These are phyloP conservation scores for Allolobophora icterica DNA, from an alignment of 2,888 invertebrate species.

Conservation along the genomic window DNA sequence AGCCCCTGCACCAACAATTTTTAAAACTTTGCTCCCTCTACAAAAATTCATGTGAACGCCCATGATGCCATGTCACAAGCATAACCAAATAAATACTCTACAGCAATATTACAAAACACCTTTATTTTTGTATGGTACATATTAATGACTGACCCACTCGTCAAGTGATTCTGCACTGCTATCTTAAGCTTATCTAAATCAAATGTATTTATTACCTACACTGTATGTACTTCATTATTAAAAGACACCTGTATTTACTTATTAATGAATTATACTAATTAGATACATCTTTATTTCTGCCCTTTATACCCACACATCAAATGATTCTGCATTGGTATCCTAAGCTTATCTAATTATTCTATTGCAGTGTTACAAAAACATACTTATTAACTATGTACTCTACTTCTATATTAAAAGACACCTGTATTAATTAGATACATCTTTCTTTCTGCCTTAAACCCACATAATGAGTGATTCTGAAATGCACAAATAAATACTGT, in stretches of 20 bases:
- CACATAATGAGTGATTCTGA: neutral
- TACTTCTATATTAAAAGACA: neutral
- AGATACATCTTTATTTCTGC: neutral
- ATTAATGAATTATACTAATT: neutral
- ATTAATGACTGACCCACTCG: neutral
- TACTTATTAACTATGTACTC: neutral
- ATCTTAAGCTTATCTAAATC: neutral
- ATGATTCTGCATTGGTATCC: neutral
- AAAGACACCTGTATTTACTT: neutral
- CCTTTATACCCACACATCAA: neutral
- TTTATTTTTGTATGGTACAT: neutral
- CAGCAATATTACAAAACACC: neutral
- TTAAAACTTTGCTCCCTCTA: too few relatives aligned
- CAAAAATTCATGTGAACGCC: too few relatives aligned
- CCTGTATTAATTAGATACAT: neutral
- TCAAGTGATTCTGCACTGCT: neutral
- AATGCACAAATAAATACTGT: neutral
- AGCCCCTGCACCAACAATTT: too few relatives aligned
- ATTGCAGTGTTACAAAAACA: neutral
- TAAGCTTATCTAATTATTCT: neutral
- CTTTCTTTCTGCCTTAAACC: neutral
- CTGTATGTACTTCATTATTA: neutral
- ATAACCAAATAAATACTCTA: neutral
- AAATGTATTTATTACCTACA: neutral
- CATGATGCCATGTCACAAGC: too few relatives aligned